These are phyloP conservation scores for Isotomurus palustris DNA, from an alignment of 2,888 invertebrate species.

Conservation along the genomic window DNA sequence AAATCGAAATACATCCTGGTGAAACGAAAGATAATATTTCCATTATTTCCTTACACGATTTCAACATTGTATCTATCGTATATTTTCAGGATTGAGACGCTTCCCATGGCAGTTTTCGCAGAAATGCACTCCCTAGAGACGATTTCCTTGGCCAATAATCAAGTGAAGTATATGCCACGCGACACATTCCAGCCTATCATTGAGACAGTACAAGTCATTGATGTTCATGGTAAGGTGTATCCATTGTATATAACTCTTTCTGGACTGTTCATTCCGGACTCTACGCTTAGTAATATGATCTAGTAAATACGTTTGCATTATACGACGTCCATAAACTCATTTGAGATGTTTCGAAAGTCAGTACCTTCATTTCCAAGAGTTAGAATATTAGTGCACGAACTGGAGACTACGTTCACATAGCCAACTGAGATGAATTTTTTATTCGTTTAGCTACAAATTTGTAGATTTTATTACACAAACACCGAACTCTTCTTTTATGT, in stretches of 20 bases:
- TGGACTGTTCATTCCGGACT: not conserved
- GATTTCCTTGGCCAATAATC: conserved; percentile 81
- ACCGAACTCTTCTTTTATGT: too few species aligned
- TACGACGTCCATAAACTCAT: too few species aligned
- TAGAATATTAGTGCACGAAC: too few species aligned
- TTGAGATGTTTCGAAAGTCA: not conserved
- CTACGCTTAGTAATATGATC: not conserved
- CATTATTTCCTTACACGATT: conserved; percentile 4
- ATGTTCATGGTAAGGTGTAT: conserved; percentile 71
- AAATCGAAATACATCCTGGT: not conserved
- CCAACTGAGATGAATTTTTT: too few species aligned
- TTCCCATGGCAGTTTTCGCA: conserved; percentile 80
- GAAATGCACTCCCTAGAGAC: conserved; percentile 85
- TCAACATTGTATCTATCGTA: too few species aligned
- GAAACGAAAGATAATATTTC: not conserved
- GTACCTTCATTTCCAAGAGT: too few species aligned
- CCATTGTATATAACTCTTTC: not conserved
- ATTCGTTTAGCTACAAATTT: too few species aligned
- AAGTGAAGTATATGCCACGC: conserved; percentile 73
- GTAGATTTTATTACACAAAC: too few species aligned
- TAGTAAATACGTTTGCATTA: not conserved
- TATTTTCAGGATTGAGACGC: conserved; percentile 70
- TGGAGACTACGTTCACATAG: too few species aligned
- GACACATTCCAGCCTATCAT: conserved; percentile 84
- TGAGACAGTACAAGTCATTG: conserved; percentile 78